Base-by-base conservation (phyloP, 2,888 invertebrate genomes). In the Saturnia pavonia region DNA sequence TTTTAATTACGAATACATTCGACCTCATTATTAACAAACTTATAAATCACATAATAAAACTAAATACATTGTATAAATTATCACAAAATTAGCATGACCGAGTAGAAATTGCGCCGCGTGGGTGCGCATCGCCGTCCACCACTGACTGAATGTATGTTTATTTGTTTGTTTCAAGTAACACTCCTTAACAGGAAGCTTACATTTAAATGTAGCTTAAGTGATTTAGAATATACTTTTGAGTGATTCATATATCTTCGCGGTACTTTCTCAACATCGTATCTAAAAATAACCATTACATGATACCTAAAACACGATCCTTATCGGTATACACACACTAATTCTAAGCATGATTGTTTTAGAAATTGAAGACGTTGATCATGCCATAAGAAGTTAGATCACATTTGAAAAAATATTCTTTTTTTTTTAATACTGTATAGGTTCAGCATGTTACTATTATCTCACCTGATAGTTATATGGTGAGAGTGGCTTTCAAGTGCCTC, bases 41-140 rank as follows among this genome's bases (percentile, higher is more conserved):
- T 27, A 60, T 27, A 60, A 60, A 60, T 60, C 57, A 60, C 57
- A 25, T 27, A 60, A 60, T 25, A 60, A 60, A 60, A 60, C 57
- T 60, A 60, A 60, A 60, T 60, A 60, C 12, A 27, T 27, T 27
- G 57, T 27, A 60, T 60, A 60, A 60, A 60, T 60, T 60, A 27
- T 11, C 57, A 60, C 57, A 60, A 27, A 60, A 60, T 60, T 60
- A 60, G 57, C 57, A 60, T 60, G 57, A 27, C 57, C 57, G 57
- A 60, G 27, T 25, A 27, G 57, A 60, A 60, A 60, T 60, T 60
- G 57, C 25, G 25, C 12, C 14, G 57, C 57, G 57, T 60, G 27
- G 57, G 57, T 14, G 57, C 14, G 14, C 12, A 19, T 3, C 51
- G 9, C 16, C 19, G n/a, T 43, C n/a, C 25, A 57, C 22, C 25